phyloP scores from a whole-genome alignment of 2,888 invertebrate species.

The Cerastoderma edule region DNA sequence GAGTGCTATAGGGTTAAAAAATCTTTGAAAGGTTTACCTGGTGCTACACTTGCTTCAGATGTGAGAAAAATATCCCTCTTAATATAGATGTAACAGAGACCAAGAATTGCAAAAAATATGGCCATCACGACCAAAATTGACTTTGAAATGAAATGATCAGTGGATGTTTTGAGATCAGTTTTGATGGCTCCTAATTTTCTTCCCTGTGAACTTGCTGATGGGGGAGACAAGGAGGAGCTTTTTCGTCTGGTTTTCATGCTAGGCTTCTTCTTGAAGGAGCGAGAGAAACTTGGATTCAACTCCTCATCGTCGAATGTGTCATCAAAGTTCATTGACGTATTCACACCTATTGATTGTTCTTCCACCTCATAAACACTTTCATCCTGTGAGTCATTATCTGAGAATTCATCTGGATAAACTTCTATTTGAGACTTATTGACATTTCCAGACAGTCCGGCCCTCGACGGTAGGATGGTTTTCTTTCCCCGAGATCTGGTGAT shows the following conservation, averaged over 20 bases:
- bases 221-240: not conserved
- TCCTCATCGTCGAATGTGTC: constrained; percentile 51
- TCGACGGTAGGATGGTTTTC: not conserved
- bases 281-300: constrained; percentile 36
- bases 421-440: constrained; percentile 32
- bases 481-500: constrained; percentile 4
- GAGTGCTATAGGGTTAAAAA: not conserved
- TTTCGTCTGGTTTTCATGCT: not conserved
- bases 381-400: constrained; percentile 71
- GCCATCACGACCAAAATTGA: constrained; percentile 66
- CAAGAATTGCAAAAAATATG: constrained; percentile 72
- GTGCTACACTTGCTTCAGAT: constrained; percentile 51
- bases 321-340: constrained; percentile 71
- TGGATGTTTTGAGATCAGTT: constrained; percentile 24
- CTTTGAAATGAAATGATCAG: constrained; percentile 61
- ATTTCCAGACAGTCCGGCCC: no score
- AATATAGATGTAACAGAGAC: constrained; percentile 69
- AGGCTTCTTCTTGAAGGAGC: not conserved
- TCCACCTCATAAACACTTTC: constrained; percentile 74
- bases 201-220: constrained; percentile 16
- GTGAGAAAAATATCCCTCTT: constrained; percentile 51
- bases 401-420: constrained; percentile 68
- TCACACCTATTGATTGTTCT: constrained; percentile 71
- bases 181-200: constrained; percentile 12
- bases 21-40: not conserved